Conservation (phyloP, 2,888 invertebrate species). For the Ophioninae sp. region DNA sequence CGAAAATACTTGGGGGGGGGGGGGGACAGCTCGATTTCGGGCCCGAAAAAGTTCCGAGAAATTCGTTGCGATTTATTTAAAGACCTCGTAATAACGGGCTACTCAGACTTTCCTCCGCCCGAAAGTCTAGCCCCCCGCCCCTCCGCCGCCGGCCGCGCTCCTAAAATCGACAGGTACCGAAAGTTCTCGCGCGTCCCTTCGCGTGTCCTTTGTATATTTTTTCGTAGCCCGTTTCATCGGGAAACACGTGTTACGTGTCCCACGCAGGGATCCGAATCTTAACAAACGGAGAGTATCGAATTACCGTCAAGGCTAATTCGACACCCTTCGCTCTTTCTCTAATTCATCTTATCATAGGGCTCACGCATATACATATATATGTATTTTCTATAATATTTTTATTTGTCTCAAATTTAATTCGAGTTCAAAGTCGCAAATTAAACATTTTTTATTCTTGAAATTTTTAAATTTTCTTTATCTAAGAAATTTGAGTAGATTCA, state of each 20-base stretch:
- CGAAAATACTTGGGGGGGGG: too few relatives aligned
- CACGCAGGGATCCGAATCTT: slow-evolving; percentile 68
- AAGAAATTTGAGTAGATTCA: too few relatives aligned
- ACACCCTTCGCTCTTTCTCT: slow-evolving; percentile 5
- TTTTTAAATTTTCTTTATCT: too few relatives aligned
- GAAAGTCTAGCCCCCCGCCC: not conserved
- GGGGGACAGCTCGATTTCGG: too few relatives aligned
- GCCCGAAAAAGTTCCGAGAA: not conserved
- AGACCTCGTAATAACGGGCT: slow-evolving; percentile 17
- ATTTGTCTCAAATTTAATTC: too few relatives aligned
- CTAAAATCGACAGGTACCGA: not conserved
- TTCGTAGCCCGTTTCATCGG: slow-evolving; percentile 24
- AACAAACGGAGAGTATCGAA: slow-evolving; percentile 71
- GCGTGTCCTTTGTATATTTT: not conserved
- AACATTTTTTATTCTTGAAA: too few relatives aligned
- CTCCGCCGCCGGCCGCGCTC: too few relatives aligned
- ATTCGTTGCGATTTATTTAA: slow-evolving; percentile 17
- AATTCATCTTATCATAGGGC: slow-evolving; percentile 1
- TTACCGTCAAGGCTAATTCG: slow-evolving; percentile 69
- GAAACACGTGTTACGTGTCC: slow-evolving; percentile 71
- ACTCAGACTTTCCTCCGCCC: not conserved
- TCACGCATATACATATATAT: too few relatives aligned
- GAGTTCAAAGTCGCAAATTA: too few relatives aligned
- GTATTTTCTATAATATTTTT: too few relatives aligned
- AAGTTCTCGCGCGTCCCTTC: too few relatives aligned